These are phyloP conservation scores for Teleiodes luculella DNA, from an alignment of 2,888 invertebrate genomes.

Conservation along the genomic window DNA sequence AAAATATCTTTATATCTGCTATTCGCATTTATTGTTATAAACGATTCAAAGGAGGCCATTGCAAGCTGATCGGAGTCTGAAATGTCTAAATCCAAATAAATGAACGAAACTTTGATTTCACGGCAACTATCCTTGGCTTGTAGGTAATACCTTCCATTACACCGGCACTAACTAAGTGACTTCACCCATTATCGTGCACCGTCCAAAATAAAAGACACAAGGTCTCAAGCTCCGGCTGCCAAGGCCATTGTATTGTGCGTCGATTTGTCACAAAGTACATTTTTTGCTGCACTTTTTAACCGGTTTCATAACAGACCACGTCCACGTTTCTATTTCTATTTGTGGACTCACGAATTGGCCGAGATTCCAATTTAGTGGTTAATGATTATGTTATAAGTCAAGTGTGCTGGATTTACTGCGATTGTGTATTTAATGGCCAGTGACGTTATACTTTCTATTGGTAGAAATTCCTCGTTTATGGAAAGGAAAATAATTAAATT, in stretches of 20 bases:
- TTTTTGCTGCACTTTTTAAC: not conserved
- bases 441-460: conserved; percentile 1
- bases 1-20: no score
- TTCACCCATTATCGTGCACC: conserved; percentile 30
- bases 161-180: conserved; percentile 21
- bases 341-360: not conserved
- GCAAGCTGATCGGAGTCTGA: no score
- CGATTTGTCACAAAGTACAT: not conserved
- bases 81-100: no score
- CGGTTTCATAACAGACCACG: conserved; percentile 1
- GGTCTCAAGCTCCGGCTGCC: conserved; percentile 43
- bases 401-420: not conserved
- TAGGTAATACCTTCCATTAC: no score
- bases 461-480: no score
- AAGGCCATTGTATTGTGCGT: conserved; percentile 50
- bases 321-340: conserved; percentile 1
- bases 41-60: no score
- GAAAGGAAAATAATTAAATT: no score
- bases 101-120: no score
- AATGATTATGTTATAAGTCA: not conserved
- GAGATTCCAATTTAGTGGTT: conserved; percentile 1
- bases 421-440: not conserved
- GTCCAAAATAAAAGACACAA: conserved; percentile 42
- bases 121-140: no score
- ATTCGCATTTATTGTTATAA: no score